Conservation (phyloP, 2,113 vertebrate genomes). For the Hippopotamus amphibius region DNA sequence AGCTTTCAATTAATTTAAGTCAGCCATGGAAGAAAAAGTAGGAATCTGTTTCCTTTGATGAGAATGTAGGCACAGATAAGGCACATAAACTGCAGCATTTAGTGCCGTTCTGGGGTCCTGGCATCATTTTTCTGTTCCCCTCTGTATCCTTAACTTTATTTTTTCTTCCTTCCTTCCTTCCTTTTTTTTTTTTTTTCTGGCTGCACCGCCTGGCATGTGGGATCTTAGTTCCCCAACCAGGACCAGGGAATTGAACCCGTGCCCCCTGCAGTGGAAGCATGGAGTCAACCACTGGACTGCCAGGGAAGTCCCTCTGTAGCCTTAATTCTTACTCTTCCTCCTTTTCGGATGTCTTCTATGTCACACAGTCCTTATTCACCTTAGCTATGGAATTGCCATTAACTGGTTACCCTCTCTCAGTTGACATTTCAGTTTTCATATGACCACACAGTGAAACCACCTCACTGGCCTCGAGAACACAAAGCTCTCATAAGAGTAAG, state of each 20-base stretch:
- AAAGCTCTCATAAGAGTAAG: neutral
- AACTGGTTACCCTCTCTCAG: neutral
- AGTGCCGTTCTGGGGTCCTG: neutral
- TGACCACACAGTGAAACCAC: neutral
- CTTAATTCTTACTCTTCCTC: neutral
- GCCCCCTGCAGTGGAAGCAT: neutral
- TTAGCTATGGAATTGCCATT: fast-evolving
- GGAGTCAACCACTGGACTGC: neutral
- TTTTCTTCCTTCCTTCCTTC: neutral
- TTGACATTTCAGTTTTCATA: neutral
- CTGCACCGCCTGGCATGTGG: neutral
- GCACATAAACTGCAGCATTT: neutral
- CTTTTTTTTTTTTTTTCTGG: neutral
- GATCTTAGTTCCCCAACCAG: neutral
- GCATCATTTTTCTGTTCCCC: neutral
- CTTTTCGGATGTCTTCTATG: neutral
- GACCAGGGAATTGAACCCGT: neutral
- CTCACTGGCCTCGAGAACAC: neutral
- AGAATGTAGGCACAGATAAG: neutral
- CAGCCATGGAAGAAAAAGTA: neutral
- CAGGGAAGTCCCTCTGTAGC: neutral
- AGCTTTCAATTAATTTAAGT: neutral
- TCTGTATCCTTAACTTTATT: neutral
- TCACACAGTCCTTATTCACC: neutral
- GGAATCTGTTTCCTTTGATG: neutral